These are phyloP conservation scores for Crossaster papposus DNA, from an alignment of 53 echinoderm and acorn worm genomes.

Conservation along the genomic window DNA sequence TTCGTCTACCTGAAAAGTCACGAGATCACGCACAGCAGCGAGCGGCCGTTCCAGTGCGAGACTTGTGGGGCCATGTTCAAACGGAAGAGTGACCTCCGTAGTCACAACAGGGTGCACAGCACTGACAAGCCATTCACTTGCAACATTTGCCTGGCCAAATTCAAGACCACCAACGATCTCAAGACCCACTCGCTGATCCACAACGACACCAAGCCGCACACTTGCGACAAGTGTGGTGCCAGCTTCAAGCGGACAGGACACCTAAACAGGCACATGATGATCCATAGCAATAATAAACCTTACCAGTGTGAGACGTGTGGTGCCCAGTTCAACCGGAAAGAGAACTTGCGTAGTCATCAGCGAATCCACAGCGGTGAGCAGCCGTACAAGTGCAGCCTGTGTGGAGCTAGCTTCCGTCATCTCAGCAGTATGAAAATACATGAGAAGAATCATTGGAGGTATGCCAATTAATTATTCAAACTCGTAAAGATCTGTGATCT, in stretches of 20 bases:
- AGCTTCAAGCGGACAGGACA: constrained; percentile 94
- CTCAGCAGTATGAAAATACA: constrained; percentile 89
- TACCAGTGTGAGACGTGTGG: constrained; percentile 85
- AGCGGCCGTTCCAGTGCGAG: constrained; percentile 94
- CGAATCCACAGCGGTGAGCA: constrained; percentile 84
- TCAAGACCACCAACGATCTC: constrained; percentile 85
- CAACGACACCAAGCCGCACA: constrained; percentile 89
- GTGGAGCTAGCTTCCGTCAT: constrained; percentile 81
- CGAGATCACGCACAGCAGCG: constrained; percentile 87
- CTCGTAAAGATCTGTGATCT: no score
- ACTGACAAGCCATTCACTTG: constrained; percentile 86
- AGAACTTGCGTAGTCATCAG: constrained; percentile 82
- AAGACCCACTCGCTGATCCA: constrained; percentile 92
- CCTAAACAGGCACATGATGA: constrained; percentile 91
- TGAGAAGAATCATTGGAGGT: constrained; percentile 88
- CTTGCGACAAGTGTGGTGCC: constrained; percentile 81
- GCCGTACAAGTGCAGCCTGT: constrained; percentile 84
- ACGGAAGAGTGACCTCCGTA: constrained; percentile 90
- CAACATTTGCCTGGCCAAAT: constrained; percentile 76
- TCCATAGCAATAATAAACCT: constrained; percentile 84
- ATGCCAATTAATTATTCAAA: constrained; percentile 23
- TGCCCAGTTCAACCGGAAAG: constrained; percentile 89
- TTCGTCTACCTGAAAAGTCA: constrained; percentile 90
- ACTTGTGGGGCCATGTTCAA: constrained; percentile 95
- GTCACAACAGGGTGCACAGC: constrained; percentile 89